A percentile compares a stretch with the other conserved stretches of the same genome.
Conservation (phyloP, 2,888 invertebrate genomes). For the Thyatira batis region DNA sequence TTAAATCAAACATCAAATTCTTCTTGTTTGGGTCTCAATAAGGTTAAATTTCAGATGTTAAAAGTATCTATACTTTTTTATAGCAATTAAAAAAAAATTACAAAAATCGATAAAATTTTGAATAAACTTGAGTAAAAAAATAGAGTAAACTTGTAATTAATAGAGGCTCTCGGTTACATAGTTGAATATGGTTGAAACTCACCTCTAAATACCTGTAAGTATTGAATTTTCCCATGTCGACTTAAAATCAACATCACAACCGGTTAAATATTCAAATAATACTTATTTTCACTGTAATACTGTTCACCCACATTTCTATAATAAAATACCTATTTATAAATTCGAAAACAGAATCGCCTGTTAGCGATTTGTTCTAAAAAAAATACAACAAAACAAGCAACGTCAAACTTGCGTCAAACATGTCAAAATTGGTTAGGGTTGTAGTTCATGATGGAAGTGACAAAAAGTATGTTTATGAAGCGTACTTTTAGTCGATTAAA, state of each 20-base stretch:
- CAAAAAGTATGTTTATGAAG: background rate
- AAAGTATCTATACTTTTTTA: too few species aligned
- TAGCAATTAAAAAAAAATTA: too few species aligned
- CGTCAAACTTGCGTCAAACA: background rate
- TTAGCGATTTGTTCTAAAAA: background rate
- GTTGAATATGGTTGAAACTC: slow-evolving; percentile 24
- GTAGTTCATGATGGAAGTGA: background rate
- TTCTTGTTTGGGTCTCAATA: too few species aligned
- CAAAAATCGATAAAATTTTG: too few species aligned
- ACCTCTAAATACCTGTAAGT: slow-evolving; percentile 82
- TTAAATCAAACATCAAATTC: too few species aligned
- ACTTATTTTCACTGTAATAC: background rate
- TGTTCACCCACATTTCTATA: background rate
- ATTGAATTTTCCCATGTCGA: slow-evolving; percentile 79
- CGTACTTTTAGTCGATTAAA: background rate
- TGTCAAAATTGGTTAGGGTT: background rate
- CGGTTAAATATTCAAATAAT: slow-evolving; percentile 14
- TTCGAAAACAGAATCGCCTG: background rate
- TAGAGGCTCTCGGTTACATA: too few species aligned
- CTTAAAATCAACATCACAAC: slow-evolving; percentile 73
- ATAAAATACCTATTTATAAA: background rate
- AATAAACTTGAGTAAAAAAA: too few species aligned
- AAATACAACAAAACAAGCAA: background rate
- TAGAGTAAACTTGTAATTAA: too few species aligned
- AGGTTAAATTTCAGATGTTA: too few species aligned